These are phyloP conservation scores for Morus bassanus DNA, from an alignment of 2,797 vertebrate genomes.

Conservation along the genomic window DNA sequence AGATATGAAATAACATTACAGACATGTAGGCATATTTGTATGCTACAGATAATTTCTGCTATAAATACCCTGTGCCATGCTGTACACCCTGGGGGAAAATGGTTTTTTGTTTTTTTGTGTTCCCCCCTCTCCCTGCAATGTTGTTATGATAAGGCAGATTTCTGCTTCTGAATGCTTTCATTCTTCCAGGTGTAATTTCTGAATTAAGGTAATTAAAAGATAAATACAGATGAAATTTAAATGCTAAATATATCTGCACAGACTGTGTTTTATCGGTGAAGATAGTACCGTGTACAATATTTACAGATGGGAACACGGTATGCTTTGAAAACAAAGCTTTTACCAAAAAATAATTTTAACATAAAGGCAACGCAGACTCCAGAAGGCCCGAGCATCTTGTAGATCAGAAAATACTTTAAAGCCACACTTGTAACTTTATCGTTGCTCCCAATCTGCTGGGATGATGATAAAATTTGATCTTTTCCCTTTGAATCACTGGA, in stretches of 20 bases:
- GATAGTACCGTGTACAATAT: not conserved
- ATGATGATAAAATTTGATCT: not conserved
- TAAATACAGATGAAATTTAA: not conserved
- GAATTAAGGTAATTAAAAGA: constrained; percentile 19
- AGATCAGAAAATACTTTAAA: not conserved
- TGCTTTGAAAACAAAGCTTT: constrained; percentile 26
- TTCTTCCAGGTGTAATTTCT: not conserved
- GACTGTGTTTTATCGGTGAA: not conserved
- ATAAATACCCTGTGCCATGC: not conserved
- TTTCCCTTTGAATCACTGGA: not conserved
- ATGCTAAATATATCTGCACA: not conserved
- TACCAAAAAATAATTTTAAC: not conserved
- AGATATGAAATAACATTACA: not conserved
- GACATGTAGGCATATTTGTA: not conserved
- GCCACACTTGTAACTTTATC: not conserved
- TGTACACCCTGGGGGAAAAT: not conserved
- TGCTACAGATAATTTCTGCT: not conserved
- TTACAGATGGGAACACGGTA: not conserved
- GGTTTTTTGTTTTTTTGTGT: not conserved
- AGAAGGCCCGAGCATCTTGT: not conserved
- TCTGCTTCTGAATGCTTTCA: not conserved
- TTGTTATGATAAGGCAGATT: not conserved
- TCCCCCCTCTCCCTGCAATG: accelerated
- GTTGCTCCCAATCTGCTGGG: not conserved
- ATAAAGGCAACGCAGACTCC: not conserved